phyloP scores from a whole-genome alignment of 2,797 vertebrate species.

The Ctenopoma kingsleyae region DNA sequence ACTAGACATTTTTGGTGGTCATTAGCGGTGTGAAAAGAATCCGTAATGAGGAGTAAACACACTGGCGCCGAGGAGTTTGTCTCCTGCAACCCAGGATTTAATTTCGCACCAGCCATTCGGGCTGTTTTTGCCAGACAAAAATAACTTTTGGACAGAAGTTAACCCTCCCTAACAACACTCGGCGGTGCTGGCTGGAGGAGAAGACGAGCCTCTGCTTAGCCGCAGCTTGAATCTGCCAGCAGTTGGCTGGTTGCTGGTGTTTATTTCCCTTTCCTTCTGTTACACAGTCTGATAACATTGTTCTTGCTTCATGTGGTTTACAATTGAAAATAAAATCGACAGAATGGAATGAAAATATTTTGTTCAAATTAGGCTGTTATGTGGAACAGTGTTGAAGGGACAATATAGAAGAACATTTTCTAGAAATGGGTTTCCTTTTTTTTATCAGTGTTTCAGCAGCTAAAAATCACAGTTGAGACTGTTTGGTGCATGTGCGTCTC shows the following conservation, averaged over 20 bases:
- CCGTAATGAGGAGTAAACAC: constrained; percentile 26
- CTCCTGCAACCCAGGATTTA: not conserved
- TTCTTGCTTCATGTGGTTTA: constrained; percentile 31
- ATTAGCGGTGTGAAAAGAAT: constrained; percentile 22
- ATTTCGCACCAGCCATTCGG: constrained; percentile 16
- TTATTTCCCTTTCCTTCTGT: constrained; percentile 59
- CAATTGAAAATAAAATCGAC: constrained; percentile 42
- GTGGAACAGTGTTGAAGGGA: not conserved
- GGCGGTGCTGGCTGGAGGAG: constrained; percentile 25
- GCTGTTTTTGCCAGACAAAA: constrained; percentile 21
- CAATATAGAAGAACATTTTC: constrained; percentile 18
- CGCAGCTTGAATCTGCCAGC: constrained; percentile 42
- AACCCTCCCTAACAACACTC: constrained; percentile 12
- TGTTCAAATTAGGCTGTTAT: constrained; percentile 9
- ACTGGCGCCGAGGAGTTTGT: constrained; percentile 3
- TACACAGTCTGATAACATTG: constrained; percentile 47
- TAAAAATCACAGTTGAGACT: not conserved
- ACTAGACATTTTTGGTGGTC: not conserved
- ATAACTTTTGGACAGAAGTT: constrained; percentile 40
- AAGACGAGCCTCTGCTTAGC: constrained; percentile 24
- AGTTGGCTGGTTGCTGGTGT: constrained; percentile 48
- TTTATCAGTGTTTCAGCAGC: not conserved
- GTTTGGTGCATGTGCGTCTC: constrained; percentile 2
- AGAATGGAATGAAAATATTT: constrained; percentile 43
- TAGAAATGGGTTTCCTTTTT: constrained; percentile 15